Base-by-base conservation (phyloP, 1,140 invertebrate species). In the Solen grandis region DNA sequence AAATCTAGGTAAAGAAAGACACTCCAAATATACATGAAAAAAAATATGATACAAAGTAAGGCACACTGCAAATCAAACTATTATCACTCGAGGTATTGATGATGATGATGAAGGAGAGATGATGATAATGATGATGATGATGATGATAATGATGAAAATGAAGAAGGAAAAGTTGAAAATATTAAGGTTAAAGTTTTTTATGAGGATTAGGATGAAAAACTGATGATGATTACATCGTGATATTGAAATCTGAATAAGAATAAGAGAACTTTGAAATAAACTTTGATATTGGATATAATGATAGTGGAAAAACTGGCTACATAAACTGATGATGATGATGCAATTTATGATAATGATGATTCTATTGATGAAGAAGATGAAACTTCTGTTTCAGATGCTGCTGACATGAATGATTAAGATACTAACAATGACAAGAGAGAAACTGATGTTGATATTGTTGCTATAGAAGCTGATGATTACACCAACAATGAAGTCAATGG, bases 41-140 rank as follows among this genome's bases (percentile, higher is more conserved):
- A n/a, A n/a, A n/a, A n/a, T n/a, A n/a, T n/a, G n/a, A n/a, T n/a
- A n/a, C n/a, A n/a, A n/a, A n/a, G n/a, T n/a, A n/a, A n/a, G n/a
- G n/a, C n/a, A n/a, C n/a, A n/a, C n/a, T n/a, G n/a, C n/a, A n/a
- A n/a, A n/a, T n/a, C n/a, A n/a, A n/a, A n/a, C n/a, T n/a, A n/a
- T n/a, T n/a, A n/a, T n/a, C n/a, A n/a, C n/a, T 60, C 13, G 27
- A 16, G 14, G 10, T 16, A 13, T 10, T 60, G 57, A 60, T 60
- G 57, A 60, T 60, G 57, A 27, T 60, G 57, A 60, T 13, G 27
- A 60, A 16, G 27, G 63, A n/a, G 27, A 38, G 63, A 14, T 22
- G 63, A 66, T 38, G 35, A 13, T 60, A 25, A 60, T 60, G 14
- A 14, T 16, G 14, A 25, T 60, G 57, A 60, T 60, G 57, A 60